Conservation (phyloP, 2,797 vertebrate genomes). For the Tinamus major region DNA sequence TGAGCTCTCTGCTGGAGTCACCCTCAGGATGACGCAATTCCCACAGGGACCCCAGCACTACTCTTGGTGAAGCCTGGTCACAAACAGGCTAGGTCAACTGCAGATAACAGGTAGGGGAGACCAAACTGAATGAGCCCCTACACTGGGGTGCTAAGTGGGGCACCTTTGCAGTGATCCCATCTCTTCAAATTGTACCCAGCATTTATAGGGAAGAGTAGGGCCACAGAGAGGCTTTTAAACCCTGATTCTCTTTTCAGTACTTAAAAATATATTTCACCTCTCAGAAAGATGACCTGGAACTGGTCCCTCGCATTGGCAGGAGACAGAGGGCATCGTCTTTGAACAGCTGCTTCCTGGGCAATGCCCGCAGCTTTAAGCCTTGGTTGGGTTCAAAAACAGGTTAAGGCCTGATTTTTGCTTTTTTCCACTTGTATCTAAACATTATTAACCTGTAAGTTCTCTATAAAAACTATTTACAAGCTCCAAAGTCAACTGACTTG, state of each 20-base stretch:
- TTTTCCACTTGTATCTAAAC: background rate
- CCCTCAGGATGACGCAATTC: background rate
- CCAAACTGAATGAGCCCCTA: background rate
- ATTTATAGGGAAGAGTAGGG: background rate
- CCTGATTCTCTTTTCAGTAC: background rate
- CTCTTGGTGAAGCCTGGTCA: background rate
- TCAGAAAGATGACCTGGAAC: background rate
- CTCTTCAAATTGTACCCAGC: background rate
- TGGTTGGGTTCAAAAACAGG: background rate
- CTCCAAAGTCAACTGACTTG: background rate
- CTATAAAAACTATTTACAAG: background rate
- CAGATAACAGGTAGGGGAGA: background rate
- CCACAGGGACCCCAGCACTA: background rate
- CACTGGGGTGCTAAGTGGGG: background rate
- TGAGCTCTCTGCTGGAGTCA: background rate
- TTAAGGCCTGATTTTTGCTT: background rate
- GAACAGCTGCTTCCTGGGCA: background rate
- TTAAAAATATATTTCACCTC: background rate
- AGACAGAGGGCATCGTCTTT: background rate
- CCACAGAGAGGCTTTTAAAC: background rate
- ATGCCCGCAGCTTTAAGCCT: background rate
- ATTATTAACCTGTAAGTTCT: background rate
- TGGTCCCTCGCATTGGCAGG: background rate
- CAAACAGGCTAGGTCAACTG: background rate
- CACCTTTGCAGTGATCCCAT: background rate